A percentile compares a stretch with the other conserved stretches of the same genome.
These are phyloP conservation scores for Kryphioiulus occultus DNA, from an alignment of 2,888 invertebrate genomes.

Conservation along the genomic window DNA sequence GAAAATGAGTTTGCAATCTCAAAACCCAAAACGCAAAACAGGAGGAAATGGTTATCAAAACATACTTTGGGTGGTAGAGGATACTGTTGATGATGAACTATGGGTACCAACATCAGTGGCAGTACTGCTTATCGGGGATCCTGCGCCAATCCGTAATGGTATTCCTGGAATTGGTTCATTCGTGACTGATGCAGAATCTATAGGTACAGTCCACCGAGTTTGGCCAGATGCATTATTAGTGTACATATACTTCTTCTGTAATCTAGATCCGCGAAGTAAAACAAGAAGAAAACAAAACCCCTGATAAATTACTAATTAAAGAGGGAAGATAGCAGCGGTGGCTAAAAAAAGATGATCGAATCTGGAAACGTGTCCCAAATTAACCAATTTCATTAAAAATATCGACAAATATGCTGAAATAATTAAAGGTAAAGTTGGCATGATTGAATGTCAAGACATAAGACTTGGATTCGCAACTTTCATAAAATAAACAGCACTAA, in stretches of 20 bases:
- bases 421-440: not conserved
- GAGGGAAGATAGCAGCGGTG: not conserved
- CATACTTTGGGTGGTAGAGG: not conserved
- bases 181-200: not conserved
- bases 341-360: not conserved
- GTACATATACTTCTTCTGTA: conserved; percentile 10
- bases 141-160: not conserved
- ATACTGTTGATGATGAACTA: not conserved
- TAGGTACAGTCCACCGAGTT: conserved; percentile 1
- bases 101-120: not conserved
- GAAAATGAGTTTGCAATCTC: no score
- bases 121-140: not conserved
- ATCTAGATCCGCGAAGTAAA: conserved; percentile 28
- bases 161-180: not conserved
- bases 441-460: not conserved
- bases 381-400: not conserved
- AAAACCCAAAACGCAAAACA: not conserved
- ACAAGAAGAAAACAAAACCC: conserved; percentile 26
- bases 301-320: not conserved
- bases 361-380: not conserved
- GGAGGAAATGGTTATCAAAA: not conserved
- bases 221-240: not conserved
- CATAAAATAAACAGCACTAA: not conserved
- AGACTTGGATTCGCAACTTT: not conserved
- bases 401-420: not conserved